A percentile compares a stretch with the other conserved stretches of the same genome.
phyloP scores from a whole-genome alignment of 2,888 invertebrate species.

The Cyrtodaria siliqua region DNA sequence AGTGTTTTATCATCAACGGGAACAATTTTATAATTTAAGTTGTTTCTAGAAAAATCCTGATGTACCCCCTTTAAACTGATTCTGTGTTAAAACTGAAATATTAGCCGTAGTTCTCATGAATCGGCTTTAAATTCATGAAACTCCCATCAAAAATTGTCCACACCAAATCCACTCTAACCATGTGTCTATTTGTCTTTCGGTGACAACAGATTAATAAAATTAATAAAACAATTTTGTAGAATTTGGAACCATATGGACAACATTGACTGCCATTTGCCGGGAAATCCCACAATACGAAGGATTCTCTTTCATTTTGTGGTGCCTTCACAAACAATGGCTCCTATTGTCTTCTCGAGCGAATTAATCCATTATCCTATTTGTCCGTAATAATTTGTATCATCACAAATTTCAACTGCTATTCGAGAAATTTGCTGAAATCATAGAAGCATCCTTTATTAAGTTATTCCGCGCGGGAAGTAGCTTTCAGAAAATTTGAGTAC shows the following conservation, averaged over 20 bases:
- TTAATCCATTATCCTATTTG: slow-evolving; percentile 60
- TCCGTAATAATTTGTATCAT: slow-evolving; percentile 57
- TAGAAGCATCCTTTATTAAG: slow-evolving; percentile 58
- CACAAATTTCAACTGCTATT: slow-evolving; percentile 35
- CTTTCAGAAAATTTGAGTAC: slow-evolving; percentile 13
- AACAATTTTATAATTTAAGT: too few species aligned
- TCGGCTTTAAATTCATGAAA: too few species aligned
- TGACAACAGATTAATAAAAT: slow-evolving; percentile 44
- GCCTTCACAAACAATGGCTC: slow-evolving; percentile 24
- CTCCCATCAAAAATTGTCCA: too few species aligned
- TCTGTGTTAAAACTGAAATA: too few species aligned
- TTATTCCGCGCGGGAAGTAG: slow-evolving; percentile 19
- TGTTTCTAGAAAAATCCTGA: too few species aligned
- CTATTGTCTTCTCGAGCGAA: slow-evolving; percentile 32
- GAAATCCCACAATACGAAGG: slow-evolving; percentile 21
- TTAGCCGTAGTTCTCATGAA: too few species aligned
- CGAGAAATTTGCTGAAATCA: slow-evolving; percentile 60
- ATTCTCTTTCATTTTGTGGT: neutral
- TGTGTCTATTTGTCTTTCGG: too few species aligned
- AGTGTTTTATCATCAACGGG: too few species aligned
- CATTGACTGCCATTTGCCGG: slow-evolving; percentile 18
- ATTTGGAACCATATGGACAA: slow-evolving; percentile 55
- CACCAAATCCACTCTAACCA: too few species aligned
- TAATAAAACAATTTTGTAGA: slow-evolving; percentile 44
- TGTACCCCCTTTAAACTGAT: too few species aligned